A percentile compares a stretch with the other conserved stretches of the same genome.
Conservation (phyloP, 2,113 vertebrate species). For the Cepphus grylle region DNA sequence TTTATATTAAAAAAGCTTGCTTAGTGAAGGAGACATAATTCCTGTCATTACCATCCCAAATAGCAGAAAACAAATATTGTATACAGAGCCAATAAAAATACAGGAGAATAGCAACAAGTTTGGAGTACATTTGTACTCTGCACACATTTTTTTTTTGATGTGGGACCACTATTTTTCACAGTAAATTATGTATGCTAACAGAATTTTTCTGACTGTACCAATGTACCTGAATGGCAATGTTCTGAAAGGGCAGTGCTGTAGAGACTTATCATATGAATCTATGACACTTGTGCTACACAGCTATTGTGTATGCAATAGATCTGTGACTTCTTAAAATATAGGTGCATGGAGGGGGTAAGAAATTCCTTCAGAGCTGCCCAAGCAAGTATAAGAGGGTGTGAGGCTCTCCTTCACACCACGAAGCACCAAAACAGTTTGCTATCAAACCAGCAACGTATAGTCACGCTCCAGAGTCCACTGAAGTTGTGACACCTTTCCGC, state of each 20-base stretch:
- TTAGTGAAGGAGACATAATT: constrained; percentile 49
- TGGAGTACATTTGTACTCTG: neutral
- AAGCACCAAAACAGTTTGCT: neutral
- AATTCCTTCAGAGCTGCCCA: neutral
- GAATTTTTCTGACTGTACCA: neutral
- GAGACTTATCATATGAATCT: neutral
- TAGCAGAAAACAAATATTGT: constrained; percentile 26
- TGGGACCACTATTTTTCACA: neutral
- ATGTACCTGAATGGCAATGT: neutral
- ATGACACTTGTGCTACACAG: neutral
- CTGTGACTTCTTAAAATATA: neutral
- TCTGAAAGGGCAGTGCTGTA: neutral
- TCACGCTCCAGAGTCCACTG: neutral
- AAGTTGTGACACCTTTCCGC: neutral
- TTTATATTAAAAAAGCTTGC: constrained; percentile 59
- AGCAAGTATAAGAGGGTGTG: neutral
- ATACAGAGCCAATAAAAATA: neutral
- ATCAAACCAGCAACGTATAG: neutral
- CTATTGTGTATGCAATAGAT: neutral
- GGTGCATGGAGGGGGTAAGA: rapidly evolving
- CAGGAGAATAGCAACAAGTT: neutral
- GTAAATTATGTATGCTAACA: neutral
- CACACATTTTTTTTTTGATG: neutral
- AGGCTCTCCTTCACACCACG: neutral
- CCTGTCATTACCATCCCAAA: constrained; percentile 36